Evolutionary conservation across 1,140 invertebrate genomes (phyloP).

Genomic region (Coenobita brevimanus): DNA sequence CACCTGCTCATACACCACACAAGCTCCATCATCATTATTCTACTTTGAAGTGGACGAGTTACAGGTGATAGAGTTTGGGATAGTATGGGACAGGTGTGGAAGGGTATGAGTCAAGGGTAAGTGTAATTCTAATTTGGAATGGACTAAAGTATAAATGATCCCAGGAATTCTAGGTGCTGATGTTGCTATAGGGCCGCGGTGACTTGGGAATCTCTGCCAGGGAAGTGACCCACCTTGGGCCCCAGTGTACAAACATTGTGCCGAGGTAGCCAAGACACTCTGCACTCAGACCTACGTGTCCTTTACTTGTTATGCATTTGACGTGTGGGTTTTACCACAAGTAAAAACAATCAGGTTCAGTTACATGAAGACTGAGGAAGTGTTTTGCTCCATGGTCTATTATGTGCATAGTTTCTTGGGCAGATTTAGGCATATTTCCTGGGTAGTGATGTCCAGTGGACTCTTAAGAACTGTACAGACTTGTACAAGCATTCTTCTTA

Average conservation of each 20-base stretch:
- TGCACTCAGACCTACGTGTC: slow-evolving; percentile 30
- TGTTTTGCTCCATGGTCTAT: slow-evolving; percentile 5
- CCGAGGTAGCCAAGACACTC: slow-evolving; percentile 31
- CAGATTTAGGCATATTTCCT: slow-evolving; percentile 47
- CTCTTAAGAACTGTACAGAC: slow-evolving; percentile 52
- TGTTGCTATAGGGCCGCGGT: slow-evolving; percentile 53
- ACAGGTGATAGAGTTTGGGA: too few relatives aligned
- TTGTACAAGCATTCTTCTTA: slow-evolving; percentile 65
- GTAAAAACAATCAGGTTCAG: too few relatives aligned
- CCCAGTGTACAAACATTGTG: slow-evolving; percentile 57
- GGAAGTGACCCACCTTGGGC: slow-evolving; percentile 52
- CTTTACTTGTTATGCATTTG: too few relatives aligned
- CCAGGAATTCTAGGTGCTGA: slow-evolving; percentile 52
- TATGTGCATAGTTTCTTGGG: slow-evolving; percentile 44
- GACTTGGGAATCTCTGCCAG: slow-evolving; percentile 52
- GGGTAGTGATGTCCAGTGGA: slow-evolving; percentile 55
- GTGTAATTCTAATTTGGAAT: too few relatives aligned
- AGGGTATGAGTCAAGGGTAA: too few relatives aligned
- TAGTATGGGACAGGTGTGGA: too few relatives aligned
- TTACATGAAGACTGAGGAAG: too few relatives aligned
- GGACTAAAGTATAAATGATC: too few relatives aligned
- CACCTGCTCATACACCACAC: too few relatives aligned
- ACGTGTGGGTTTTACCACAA: too few relatives aligned
- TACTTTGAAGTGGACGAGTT: too few relatives aligned
- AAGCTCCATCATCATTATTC: too few relatives aligned